Conservation (phyloP, 2,888 invertebrate species). For the Nymphalis polychloros region DNA sequence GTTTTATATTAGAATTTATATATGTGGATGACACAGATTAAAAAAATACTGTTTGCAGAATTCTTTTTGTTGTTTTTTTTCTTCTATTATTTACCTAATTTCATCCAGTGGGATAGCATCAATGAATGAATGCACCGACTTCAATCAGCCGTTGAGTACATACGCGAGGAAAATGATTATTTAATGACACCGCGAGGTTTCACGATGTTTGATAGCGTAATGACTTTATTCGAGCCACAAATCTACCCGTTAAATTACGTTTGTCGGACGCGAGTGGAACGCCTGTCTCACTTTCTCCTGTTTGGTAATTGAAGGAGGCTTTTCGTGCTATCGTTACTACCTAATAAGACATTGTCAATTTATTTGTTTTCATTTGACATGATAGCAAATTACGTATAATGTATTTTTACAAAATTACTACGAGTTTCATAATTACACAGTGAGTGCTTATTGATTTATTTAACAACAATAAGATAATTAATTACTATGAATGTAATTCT, state of each 20-base stretch:
- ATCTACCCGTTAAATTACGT: slow-evolving; percentile 41
- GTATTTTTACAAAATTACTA: too few species aligned
- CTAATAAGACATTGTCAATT: slow-evolving; percentile 10
- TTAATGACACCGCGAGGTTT: slow-evolving; percentile 50
- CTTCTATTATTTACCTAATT: background rate
- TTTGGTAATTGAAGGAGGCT: slow-evolving; percentile 18
- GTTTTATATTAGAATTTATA: too few species aligned
- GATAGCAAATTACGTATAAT: background rate
- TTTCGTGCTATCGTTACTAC: slow-evolving; percentile 10
- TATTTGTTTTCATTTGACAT: slow-evolving; percentile 9
- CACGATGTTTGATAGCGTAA: slow-evolving; percentile 49
- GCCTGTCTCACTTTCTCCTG: slow-evolving; percentile 34
- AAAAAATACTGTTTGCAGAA: too few species aligned
- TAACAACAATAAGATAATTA: too few species aligned
- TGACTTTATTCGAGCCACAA: slow-evolving; percentile 46
- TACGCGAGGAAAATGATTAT: slow-evolving; percentile 40
- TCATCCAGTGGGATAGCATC: slow-evolving; percentile 11
- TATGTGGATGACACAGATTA: too few species aligned
- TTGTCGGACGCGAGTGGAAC: slow-evolving; percentile 29
- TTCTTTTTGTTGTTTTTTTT: background rate
- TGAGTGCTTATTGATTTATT: too few species aligned
- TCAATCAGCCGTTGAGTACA: slow-evolving; percentile 29
- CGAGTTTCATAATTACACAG: too few species aligned
- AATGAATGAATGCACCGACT: slow-evolving; percentile 25
- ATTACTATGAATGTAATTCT: too few species aligned